Base-by-base conservation (phyloP, 2,888 invertebrate genomes). In the Agrochola lychnidis region DNA sequence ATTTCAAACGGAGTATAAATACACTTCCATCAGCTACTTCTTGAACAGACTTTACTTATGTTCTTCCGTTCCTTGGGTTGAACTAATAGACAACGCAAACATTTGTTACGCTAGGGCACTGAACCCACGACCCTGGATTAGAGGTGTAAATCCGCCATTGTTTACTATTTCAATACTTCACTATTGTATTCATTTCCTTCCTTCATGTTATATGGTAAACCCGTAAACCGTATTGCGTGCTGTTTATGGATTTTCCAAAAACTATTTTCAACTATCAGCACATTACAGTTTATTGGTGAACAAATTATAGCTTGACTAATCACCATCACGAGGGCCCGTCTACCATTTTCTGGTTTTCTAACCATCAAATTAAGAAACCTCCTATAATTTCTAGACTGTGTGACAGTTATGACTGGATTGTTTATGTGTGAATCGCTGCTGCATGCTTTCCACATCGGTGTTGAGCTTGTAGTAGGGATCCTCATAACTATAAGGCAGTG, bases 31-130 rank as follows among this genome's bases (percentile, higher is more conserved):
- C 45, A 12, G 45, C 12, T 45, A 45, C 45, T 45, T 45, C 12
- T 45, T 14, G 45, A 45, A 45, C 45, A 45, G 45, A 45, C 12
- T 45, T 45, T 45, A 45, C 42, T 2, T 45, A 45, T 19, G 59
- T 48, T 63, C 51, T 25, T n/a, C 30, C 22, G 14, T 69, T 42
- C 25, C 62, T 78, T 68, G 51, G 78, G 56, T 36, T 56, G 62
- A 30, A 59, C 57, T 69, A 79, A 79, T 59, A 79, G 63, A 59
- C 25, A 30, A 78, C 14, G 64, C 69, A 82, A 79, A 79, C 61
- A 78, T 79, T 69, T 59, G 78, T 57, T 14, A 19, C 30, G 36
- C 14, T 36, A 68, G 62, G 78, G 48, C 48, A 78, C 53, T 78
- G 63, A 64, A 82, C 78, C 53, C 53, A 19, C 12, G 79, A 59